phyloP scores from a whole-genome alignment of 2,797 vertebrate genomes.

The Borostomias antarcticus region DNA sequence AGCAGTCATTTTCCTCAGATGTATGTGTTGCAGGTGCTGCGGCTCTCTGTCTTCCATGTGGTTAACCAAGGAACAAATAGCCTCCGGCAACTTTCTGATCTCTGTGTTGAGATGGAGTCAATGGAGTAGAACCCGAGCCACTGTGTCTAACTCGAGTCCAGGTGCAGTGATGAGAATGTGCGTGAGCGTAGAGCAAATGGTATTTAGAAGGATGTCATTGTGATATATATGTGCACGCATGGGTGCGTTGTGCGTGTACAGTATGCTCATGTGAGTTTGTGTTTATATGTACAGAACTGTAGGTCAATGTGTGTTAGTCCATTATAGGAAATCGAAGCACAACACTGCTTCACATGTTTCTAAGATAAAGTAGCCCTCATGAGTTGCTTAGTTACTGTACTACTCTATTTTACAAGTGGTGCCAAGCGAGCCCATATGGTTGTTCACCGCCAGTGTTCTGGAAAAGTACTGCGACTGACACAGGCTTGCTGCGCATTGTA shows the following conservation, averaged over 20 bases:
- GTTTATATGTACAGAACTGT: background rate
- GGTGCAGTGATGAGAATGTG: too few species aligned
- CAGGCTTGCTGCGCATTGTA: slow-evolving; percentile 37
- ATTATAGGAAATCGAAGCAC: slow-evolving; percentile 36
- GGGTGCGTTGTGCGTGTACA: slow-evolving; percentile 27
- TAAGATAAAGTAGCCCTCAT: background rate
- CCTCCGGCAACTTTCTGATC: slow-evolving; percentile 60
- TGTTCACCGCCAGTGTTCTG: slow-evolving; percentile 49
- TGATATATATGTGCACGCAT: too few species aligned
- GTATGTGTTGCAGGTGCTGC: slow-evolving; percentile 55
- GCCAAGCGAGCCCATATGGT: slow-evolving; percentile 62
- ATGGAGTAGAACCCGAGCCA: slow-evolving; percentile 43
- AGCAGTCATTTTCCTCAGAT: slow-evolving; percentile 56
- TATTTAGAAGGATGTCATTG: too few species aligned
- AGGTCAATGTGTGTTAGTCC: background rate
- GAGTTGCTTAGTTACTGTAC: slow-evolving; percentile 46
- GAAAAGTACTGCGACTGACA: slow-evolving; percentile 33
- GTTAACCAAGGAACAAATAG: slow-evolving; percentile 73
- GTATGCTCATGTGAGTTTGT: background rate
- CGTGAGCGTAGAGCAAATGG: too few species aligned
- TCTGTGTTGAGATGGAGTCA: slow-evolving; percentile 57
- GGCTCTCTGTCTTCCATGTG: slow-evolving; percentile 57
- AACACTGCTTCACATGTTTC: slow-evolving; percentile 37
- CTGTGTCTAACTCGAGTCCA: slow-evolving; percentile 26
- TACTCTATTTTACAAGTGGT: slow-evolving; percentile 32